These are phyloP conservation scores for Tenebrio molitor DNA, from an alignment of 1,140 invertebrate species.

Conservation along the genomic window DNA sequence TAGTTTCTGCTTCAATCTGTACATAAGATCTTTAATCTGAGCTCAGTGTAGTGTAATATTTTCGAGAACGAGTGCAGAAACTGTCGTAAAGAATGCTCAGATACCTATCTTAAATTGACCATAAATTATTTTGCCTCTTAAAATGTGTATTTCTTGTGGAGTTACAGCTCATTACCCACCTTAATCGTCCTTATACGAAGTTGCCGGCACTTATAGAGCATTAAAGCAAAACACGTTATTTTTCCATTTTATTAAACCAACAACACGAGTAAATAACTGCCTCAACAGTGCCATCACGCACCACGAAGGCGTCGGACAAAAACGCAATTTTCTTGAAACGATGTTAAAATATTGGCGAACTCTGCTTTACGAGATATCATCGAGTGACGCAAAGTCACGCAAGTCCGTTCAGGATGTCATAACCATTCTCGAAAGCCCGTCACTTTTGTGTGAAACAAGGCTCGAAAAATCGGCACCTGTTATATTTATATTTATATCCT, in stretches of 20 bases:
- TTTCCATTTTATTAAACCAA: conserved; percentile 1
- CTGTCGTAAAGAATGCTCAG: background rate
- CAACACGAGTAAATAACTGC: background rate
- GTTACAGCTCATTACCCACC: conserved; percentile 4
- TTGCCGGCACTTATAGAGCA: background rate
- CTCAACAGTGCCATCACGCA: too few species aligned
- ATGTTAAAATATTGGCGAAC: background rate
- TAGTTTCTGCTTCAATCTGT: too few species aligned
- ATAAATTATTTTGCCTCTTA: conserved; percentile 4
- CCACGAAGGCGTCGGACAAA: too few species aligned
- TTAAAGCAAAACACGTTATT: background rate
- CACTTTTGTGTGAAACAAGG: too few species aligned
- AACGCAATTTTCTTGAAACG: too few species aligned
- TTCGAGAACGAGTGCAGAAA: background rate
- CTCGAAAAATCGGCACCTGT: too few species aligned
- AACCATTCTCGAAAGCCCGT: too few species aligned
- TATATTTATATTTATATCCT: background rate
- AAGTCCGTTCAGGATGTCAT: too few species aligned
- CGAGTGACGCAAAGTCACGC: too few species aligned
- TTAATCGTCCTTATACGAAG: background rate
- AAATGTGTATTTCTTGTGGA: background rate
- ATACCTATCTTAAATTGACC: conserved; percentile 3
- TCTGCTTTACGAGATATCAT: too few species aligned
- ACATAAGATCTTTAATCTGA: too few species aligned
- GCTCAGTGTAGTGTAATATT: too few species aligned